phyloP scores from a whole-genome alignment of 2,888 invertebrate species.

The Andrena bucephala region DNA sequence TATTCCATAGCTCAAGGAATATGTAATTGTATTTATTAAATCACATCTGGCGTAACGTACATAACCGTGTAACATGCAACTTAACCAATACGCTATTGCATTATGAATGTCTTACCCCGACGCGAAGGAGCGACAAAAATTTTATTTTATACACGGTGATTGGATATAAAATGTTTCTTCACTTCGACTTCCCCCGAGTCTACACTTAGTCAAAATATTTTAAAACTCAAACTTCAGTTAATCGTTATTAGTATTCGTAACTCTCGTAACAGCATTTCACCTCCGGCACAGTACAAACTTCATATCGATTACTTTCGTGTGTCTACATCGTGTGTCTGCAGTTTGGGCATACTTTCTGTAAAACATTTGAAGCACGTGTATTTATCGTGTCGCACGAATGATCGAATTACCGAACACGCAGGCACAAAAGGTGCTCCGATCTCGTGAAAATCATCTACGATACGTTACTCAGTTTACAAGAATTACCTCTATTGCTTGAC shows the following conservation, averaged over 20 bases:
- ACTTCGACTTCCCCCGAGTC: not conserved
- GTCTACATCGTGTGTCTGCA: conserved; percentile 23
- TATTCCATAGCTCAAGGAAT: conserved; percentile 14
- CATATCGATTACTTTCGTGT: not conserved
- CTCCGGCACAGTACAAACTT: conserved; percentile 8
- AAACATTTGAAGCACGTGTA: not conserved
- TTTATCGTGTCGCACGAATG: not conserved
- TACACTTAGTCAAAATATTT: not conserved
- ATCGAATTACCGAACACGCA: not conserved
- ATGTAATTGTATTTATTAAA: conserved; percentile 21
- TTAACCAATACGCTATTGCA: not conserved
- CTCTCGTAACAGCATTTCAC: not conserved
- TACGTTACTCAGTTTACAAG: not conserved
- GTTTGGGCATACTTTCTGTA: conserved; percentile 37
- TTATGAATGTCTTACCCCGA: not conserved
- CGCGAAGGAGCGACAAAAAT: not conserved
- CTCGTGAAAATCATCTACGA: not conserved
- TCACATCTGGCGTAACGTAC: conserved; percentile 12
- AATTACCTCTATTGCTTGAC: not conserved
- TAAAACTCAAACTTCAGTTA: not conserved
- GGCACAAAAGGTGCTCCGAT: not conserved
- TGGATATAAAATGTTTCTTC: not conserved
- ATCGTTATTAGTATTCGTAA: no score
- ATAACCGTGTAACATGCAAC: conserved; percentile 32
- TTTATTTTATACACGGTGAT: not conserved